A percentile compares a stretch with the other conserved stretches of the same genome.
These are phyloP conservation scores for Myrmophylax atrothorax DNA, from an alignment of 2,113 vertebrate species.

Conservation along the genomic window DNA sequence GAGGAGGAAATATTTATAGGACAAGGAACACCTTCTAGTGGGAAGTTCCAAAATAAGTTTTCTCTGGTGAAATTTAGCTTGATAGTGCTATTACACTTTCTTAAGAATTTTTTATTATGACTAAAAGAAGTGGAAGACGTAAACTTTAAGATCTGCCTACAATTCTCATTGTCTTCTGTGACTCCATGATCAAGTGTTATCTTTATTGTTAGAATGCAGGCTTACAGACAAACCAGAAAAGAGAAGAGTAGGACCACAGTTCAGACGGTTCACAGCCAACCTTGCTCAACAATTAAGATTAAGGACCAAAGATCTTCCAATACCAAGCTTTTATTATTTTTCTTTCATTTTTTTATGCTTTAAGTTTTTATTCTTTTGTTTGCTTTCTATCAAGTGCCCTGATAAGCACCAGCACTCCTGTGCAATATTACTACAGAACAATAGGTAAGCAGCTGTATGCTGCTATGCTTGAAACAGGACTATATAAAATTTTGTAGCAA, in stretches of 20 bases:
- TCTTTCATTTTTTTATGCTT: background rate
- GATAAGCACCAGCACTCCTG: background rate
- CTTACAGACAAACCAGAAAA: background rate
- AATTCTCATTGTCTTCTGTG: background rate
- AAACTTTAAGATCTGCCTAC: background rate
- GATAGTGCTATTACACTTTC: background rate
- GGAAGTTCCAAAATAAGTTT: background rate
- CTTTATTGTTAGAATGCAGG: background rate
- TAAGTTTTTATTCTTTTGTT: background rate
- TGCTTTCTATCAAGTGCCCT: background rate
- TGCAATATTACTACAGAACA: background rate
- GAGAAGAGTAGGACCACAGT: background rate
- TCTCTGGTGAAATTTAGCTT: background rate
- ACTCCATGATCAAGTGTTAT: background rate
- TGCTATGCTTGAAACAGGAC: background rate
- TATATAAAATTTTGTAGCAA: background rate
- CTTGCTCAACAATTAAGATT: background rate
- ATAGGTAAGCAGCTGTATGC: fast-evolving
- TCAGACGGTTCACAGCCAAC: background rate
- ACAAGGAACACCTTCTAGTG: background rate
- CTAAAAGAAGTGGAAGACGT: background rate
- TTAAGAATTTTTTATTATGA: background rate
- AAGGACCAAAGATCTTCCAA: background rate
- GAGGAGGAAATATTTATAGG: background rate
- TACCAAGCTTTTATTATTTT: background rate